Conservation (phyloP, 2,113 vertebrate species). For the Zosterops borbonicus region DNA sequence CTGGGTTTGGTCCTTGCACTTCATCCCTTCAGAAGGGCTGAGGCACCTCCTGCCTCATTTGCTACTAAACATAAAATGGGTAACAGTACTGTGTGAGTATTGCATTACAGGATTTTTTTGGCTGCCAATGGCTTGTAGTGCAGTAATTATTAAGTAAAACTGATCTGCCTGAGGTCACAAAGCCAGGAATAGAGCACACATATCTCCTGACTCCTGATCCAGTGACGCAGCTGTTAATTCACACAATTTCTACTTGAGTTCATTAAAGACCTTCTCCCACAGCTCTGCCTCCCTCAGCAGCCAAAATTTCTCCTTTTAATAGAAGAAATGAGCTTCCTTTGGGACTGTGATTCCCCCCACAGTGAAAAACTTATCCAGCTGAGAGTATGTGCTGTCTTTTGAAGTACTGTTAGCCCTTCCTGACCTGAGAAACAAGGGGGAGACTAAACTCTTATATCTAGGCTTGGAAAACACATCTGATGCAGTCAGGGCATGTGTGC, state of each 20-base stretch:
- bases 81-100: not conserved
- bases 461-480: not conserved
- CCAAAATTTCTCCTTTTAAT: not conserved
- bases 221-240: not conserved
- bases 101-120: not conserved
- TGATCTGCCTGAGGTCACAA: not conserved
- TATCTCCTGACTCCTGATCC: not conserved
- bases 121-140: not conserved
- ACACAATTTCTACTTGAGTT: not conserved
- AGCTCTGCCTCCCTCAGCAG: not conserved
- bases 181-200: not conserved
- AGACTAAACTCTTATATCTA: not conserved
- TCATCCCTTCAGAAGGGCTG: not conserved
- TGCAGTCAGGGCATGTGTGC: not conserved
- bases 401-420: conserved; percentile 20
- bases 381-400: not conserved
- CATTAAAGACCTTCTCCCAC: conserved; percentile 40
- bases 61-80: not conserved
- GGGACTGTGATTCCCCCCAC: not conserved
- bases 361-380: not conserved
- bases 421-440: conserved; percentile 27
- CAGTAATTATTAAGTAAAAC: conserved; percentile 14
- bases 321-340: conserved; percentile 28
- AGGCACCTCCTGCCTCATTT: not conserved
- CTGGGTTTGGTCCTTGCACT: not conserved